Evolutionary conservation across 2,888 invertebrate species (phyloP), one percentile per base, ranked within the genome.

Genomic region (Tachina grossa): DNA sequence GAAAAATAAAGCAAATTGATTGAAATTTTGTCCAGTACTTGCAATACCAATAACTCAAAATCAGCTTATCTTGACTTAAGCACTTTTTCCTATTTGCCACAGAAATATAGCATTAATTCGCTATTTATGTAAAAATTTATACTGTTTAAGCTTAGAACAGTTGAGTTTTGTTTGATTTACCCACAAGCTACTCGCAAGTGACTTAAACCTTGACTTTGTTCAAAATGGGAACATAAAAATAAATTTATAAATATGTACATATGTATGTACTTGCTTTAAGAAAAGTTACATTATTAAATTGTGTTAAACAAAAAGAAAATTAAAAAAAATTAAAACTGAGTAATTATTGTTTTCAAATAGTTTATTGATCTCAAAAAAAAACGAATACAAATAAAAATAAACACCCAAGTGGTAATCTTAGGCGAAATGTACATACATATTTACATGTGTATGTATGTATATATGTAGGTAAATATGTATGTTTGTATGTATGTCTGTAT

Each of bases 341-440:
- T 74, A 76, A 81, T 77, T 84, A 63, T 81, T 72, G 59, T 79
- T 76, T 80, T 84, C 61, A 68, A 74, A 85, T 82, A 75, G 81
- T 82, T 85, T 85, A 78, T 85, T 81, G 81, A 78, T 82, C 85
- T 85, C 63, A 49, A 71, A 71, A 77, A 49, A 71, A 71, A 77
- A 72, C 61, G 41, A 8, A 19, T 16, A 47, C 45, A 55, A n/a
- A 68, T 10, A 77, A 19, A 68, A 22, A 53, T 39, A n/a, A 39
- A 49, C 16, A 31, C 13, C 5, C 31, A 55, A 45, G 45, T 53
- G 68, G 9, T 45, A 71, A 71, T 53, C 61, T 16, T 69, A 61
- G 45, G 51, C 22, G 51, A 39, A 77, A 16, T 47, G 47, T 65
- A 19, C 6, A 14, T 76, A n/a, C 41, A 8, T 76, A 13, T 57